phyloP scores from a whole-genome alignment of 2,113 vertebrate species.

The Bujurquina vittata region DNA sequence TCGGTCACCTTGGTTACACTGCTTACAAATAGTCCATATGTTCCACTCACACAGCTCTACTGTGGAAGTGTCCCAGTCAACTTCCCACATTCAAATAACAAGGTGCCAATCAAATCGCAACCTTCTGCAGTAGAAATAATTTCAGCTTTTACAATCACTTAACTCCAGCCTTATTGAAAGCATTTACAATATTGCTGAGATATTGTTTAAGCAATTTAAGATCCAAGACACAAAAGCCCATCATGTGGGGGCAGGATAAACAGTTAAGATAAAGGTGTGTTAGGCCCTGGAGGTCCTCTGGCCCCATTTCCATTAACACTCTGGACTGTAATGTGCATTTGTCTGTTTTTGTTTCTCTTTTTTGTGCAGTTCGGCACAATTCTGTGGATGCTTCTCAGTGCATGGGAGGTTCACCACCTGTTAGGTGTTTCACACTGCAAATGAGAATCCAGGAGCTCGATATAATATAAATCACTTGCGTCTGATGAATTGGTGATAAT shows the following conservation, averaged over 20 bases:
- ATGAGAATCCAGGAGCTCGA: not conserved
- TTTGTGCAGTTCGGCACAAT: not conserved
- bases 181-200: not conserved
- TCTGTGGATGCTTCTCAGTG: not conserved
- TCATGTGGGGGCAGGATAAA: not conserved
- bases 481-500: slow-evolving; percentile 55
- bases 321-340: not conserved
- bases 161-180: not conserved
- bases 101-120: not conserved
- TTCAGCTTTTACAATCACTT: not conserved
- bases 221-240: not conserved
- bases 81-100: not conserved
- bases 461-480: slow-evolving; percentile 8
- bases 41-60: not conserved
- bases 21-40: not conserved
- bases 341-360: not conserved
- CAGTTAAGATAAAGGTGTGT: not conserved
- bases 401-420: not conserved
- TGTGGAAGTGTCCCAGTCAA: not conserved
- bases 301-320: not conserved
- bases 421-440: not conserved
- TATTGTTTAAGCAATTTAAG: not conserved
- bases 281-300: not conserved
- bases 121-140: not conserved
- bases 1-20: not conserved